Conservation (phyloP, 2,888 invertebrate species). For the Phymatocera aterrima region DNA sequence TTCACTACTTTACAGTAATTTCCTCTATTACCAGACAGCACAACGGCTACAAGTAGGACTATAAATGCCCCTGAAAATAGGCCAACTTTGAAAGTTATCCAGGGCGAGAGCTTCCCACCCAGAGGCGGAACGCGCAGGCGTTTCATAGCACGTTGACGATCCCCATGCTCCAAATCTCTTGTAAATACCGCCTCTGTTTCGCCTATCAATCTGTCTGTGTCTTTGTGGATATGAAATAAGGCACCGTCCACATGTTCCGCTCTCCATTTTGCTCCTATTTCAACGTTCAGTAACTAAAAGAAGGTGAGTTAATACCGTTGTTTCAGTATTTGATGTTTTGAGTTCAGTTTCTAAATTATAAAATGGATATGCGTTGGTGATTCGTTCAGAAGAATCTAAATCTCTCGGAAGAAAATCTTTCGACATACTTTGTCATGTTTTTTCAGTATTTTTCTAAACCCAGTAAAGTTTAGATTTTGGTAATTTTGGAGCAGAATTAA, state of each 20-base stretch:
- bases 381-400: no score
- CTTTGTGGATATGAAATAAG: conserved; percentile 89
- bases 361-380: no score
- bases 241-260: conserved; percentile 88
- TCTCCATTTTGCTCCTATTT: conserved; percentile 87
- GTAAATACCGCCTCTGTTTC: conserved; percentile 87
- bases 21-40: conserved; percentile 82
- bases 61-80: conserved; percentile 90
- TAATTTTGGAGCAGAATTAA: conserved; percentile 92
- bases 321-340: background rate
- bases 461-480: conserved; percentile 92
- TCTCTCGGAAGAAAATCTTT: background rate
- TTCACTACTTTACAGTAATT: background rate
- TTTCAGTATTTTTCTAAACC: conserved; percentile 92
- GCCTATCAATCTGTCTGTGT: conserved; percentile 88
- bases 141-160: conserved; percentile 92
- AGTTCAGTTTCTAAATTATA: no score
- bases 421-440: conserved; percentile 89
- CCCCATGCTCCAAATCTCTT: conserved; percentile 85
- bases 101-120: conserved; percentile 88
- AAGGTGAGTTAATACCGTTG: background rate
- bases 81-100: conserved; percentile 91
- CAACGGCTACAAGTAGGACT: conserved; percentile 83
- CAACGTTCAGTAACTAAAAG: conserved; percentile 79
- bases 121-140: conserved; percentile 89